A percentile compares a stretch with the other conserved stretches of the same genome.
Conservation (phyloP, 2,113 vertebrate species). For the Alectura lathami region DNA sequence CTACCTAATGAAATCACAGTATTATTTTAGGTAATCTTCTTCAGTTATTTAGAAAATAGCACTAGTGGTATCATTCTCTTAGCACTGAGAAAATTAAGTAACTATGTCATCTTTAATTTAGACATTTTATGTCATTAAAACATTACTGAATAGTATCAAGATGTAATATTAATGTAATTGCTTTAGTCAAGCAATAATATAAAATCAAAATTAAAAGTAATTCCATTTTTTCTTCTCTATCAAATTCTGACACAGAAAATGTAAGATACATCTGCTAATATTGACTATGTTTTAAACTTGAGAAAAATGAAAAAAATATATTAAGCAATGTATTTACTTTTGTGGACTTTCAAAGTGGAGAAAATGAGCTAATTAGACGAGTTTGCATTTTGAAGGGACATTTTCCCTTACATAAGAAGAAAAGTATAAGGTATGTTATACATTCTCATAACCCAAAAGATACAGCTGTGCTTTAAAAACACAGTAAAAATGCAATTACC, state of each 20-base stretch:
- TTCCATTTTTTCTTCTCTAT: background rate
- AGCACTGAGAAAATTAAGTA: background rate
- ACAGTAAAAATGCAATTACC: slow-evolving; percentile 32
- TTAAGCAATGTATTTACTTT: background rate
- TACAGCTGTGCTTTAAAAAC: slow-evolving; percentile 46
- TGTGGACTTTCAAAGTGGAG: background rate
- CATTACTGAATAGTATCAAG: background rate
- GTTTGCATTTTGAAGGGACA: background rate
- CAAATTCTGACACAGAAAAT: background rate
- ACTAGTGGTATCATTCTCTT: background rate
- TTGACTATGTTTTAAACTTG: background rate
- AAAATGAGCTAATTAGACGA: slow-evolving; percentile 7
- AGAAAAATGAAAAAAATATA: background rate
- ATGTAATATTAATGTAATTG: rapidly evolving
- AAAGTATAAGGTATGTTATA: slow-evolving; percentile 36
- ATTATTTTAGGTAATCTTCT: background rate
- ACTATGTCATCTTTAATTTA: background rate
- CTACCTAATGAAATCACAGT: background rate
- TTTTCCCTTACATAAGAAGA: slow-evolving; percentile 48
- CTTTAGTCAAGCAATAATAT: background rate
- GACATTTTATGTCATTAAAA: background rate
- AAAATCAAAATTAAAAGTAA: background rate
- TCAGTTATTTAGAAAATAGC: background rate
- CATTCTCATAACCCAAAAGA: slow-evolving; percentile 32
- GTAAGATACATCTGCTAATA: background rate